Base-by-base conservation (phyloP, 2,888 invertebrate genomes). In the Dasypogon diadema region DNA sequence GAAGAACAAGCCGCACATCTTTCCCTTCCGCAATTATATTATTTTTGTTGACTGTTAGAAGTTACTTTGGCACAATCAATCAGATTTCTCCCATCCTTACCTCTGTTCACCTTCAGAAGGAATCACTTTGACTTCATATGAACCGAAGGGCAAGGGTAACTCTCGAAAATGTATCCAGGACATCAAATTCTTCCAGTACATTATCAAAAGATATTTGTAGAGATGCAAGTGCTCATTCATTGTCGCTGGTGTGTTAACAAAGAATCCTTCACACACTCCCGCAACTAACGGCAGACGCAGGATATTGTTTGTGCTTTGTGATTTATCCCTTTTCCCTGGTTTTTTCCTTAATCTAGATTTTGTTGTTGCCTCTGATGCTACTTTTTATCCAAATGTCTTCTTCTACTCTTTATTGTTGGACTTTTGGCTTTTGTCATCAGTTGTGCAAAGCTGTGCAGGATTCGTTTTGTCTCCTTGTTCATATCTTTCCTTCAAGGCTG, bases 381-480 rank as follows among this genome's bases (percentile, higher is more conserved):
- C 70, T 70, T 70, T 70, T 70, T 70, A 70, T 54, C 70, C 70
- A 70, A 70, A 70, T 70, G 70, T 70, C 70, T 70, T 54, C 54
- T 70, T 30, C 54, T 70, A 12, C 70, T 54, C 37, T 26, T 54
- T 70, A 54, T 70, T 54, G 30, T 54, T 70, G 70, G 70, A 70
- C 70, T 70, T 70, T 54, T 70, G 70, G 70, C 70, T 70, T 70
- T 70, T 70, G 70, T 70, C 70, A 54, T 70, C 54, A 54, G 70
- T 70, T 70, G 54, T 65, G 65, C 24, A 65, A 42, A 65, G 70
- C 54, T 54, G 70, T 70, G 70, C 30, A 54, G 70, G 70, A 70
- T 21, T 54, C 70, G 70, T 70, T 70, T 70, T 70, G 70, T 70
- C 70, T 70, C 70, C 51, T 54, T 34, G 70, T 70, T 54, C 70